These are phyloP conservation scores for Mastacembelus armatus DNA, from an alignment of 2,797 vertebrate species.

Conservation along the genomic window DNA sequence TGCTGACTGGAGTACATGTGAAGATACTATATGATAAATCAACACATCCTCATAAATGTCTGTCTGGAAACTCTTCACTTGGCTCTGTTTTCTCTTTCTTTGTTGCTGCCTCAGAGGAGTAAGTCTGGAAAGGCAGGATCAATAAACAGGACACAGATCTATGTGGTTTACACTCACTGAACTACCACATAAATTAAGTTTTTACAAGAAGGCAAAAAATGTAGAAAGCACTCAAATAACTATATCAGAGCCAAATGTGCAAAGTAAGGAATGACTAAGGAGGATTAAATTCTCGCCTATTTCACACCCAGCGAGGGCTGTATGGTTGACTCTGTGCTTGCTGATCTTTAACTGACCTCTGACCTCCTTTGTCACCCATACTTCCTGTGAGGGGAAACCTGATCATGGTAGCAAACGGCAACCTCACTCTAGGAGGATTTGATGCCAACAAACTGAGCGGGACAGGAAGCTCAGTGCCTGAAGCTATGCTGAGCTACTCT, in stretches of 20 bases:
- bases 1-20: conserved; percentile 1
- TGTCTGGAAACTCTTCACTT: conserved; percentile 14
- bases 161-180: conserved; percentile 25
- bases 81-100: not conserved
- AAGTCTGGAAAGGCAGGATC: conserved; percentile 25
- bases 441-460: conserved; percentile 51
- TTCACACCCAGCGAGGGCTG: conserved; percentile 23
- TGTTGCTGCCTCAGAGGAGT: conserved; percentile 24
- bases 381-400: conserved; percentile 74
- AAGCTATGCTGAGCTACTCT: conserved; percentile 42
- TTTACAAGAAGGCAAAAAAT: conserved; percentile 3
- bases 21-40: conserved; percentile 3
- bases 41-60: conserved; percentile 1
- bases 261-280: not conserved
- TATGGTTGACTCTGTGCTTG: conserved; percentile 53
- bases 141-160: conserved; percentile 26
- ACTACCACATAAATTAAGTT: conserved; percentile 7
- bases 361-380: conserved; percentile 54
- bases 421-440: conserved; percentile 42
- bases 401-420: conserved; percentile 69
- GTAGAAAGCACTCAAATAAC: conserved; percentile 23
- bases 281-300: conserved; percentile 28
- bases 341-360: conserved; percentile 64
- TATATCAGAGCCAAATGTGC: not conserved
- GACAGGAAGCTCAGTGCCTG: conserved; percentile 37